These are phyloP conservation scores for Hypena proboscidalis DNA, from an alignment of 2,888 invertebrate genomes.

Conservation along the genomic window DNA sequence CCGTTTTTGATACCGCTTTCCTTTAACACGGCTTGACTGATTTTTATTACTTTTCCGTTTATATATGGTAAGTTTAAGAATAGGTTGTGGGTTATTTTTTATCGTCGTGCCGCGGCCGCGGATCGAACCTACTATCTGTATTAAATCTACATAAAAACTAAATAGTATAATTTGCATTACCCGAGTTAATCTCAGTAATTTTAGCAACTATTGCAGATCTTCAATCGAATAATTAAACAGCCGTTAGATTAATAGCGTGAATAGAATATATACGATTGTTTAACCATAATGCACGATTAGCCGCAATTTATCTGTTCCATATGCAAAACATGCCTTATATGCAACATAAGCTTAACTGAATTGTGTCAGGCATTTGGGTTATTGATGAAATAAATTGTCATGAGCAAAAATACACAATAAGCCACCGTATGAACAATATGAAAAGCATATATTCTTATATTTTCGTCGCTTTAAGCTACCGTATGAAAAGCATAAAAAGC, in stretches of 20 bases:
- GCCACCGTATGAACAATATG: no score
- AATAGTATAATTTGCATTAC: not conserved
- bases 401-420: no score
- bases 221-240: conserved; percentile 38
- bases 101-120: no score
- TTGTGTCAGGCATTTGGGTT: conserved; percentile 22
- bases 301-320: conserved; percentile 35
- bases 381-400: conserved; percentile 17
- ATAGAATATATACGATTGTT: conserved; percentile 44
- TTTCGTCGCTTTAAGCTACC: no score
- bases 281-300: conserved; percentile 41
- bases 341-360: conserved; percentile 31
- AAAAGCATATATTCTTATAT: no score
- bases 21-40: no score
- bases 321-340: conserved; percentile 33
- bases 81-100: no score
- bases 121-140: no score
- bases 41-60: no score
- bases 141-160: not conserved
- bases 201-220: conserved; percentile 15
- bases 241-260: conserved; percentile 40
- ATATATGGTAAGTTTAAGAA: no score
- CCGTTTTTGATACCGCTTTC: no score
- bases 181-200: conserved; percentile 9
- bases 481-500: no score